These are phyloP conservation scores for Trisateles emortualis DNA, from an alignment of 2,888 invertebrate genomes.

Conservation along the genomic window DNA sequence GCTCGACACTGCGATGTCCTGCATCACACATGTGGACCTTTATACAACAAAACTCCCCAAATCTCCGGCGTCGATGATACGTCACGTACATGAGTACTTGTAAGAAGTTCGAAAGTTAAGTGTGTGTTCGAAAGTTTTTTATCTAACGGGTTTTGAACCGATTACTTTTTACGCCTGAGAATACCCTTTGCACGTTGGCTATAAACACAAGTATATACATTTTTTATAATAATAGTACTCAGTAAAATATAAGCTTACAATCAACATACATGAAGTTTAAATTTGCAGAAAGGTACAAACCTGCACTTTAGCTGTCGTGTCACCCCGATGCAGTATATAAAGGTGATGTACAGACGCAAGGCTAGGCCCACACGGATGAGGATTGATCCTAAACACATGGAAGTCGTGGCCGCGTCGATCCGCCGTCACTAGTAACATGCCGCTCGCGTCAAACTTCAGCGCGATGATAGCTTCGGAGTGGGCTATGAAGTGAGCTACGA, in stretches of 20 bases:
- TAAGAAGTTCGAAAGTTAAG: no score
- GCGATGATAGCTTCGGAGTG: constrained; percentile 96
- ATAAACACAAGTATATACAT: no score
- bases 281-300: constrained; percentile 60
- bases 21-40: constrained; percentile 40
- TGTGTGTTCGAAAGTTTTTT: no score
- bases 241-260: neutral
- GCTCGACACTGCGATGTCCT: constrained; percentile 96
- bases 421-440: constrained; percentile 95
- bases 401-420: constrained; percentile 98
- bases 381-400: constrained; percentile 97
- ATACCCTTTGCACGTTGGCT: no score
- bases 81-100: no score
- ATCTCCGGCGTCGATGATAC: no score
- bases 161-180: no score
- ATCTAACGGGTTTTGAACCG: no score
- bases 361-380: constrained; percentile 95
- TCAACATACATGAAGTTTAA: neutral
- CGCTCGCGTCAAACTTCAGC: constrained; percentile 96
- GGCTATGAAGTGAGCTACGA: constrained; percentile 95
- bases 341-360: constrained; percentile 97
- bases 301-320: constrained; percentile 97
- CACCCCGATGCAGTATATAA: constrained; percentile 97
- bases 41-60: no score
- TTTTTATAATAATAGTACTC: no score